phyloP scores from a whole-genome alignment of 2,888 invertebrate genomes.

The Iselma pallidipennis region DNA sequence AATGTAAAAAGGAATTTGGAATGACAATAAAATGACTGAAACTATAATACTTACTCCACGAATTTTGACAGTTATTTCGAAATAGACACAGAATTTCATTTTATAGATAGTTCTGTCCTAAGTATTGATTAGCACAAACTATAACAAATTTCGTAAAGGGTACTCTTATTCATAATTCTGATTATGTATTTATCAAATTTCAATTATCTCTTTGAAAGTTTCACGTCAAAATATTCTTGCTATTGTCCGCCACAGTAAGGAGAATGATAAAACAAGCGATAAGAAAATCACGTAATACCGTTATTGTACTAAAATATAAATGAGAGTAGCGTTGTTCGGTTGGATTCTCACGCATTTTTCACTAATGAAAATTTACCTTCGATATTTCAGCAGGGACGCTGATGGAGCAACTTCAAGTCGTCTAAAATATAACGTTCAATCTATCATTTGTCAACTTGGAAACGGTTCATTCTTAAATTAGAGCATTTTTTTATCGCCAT shows the following conservation, averaged over 20 bases:
- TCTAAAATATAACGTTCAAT: constrained; percentile 23
- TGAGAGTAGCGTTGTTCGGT: not conserved
- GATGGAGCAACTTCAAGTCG: not conserved
- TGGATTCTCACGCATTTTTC: not conserved
- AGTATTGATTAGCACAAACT: too few relatives aligned
- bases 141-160: too few relatives aligned
- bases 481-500: constrained; percentile 11
- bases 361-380: not conserved
- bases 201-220: not conserved
- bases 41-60: not conserved
- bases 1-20: not conserved
- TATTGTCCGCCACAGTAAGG: not conserved
- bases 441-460: constrained; percentile 14
- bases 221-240: not conserved
- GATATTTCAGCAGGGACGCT: not conserved
- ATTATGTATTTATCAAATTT: not conserved
- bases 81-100: not conserved
- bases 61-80: not conserved
- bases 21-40: not conserved
- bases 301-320: not conserved
- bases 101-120: too few relatives aligned
- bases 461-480: constrained; percentile 10
- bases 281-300: not conserved
- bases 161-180: too few relatives aligned
- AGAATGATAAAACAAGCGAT: not conserved